Conservation (phyloP, 2,113 vertebrate species). For the Cochlearius cochlearius region DNA sequence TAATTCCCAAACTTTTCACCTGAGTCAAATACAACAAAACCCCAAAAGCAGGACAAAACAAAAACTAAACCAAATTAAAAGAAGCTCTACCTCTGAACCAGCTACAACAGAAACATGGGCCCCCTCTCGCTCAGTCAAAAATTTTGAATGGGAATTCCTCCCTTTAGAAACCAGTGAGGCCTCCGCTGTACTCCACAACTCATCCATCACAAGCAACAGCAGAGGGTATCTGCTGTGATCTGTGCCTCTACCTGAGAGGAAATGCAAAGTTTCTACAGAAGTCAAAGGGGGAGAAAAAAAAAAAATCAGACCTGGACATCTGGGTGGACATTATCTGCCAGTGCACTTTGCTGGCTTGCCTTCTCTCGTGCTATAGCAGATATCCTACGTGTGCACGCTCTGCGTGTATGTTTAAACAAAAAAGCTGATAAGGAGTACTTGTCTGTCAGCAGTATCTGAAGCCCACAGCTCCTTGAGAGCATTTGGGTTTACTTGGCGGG, state of each 20-base stretch:
- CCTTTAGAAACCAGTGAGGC: not conserved
- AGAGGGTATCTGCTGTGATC: not conserved
- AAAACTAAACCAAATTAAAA: not conserved
- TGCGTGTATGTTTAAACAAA: conserved; percentile 32
- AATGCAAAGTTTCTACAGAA: not conserved
- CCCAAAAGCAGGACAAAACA: not conserved
- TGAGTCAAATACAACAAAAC: not conserved
- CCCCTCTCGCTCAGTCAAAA: not conserved
- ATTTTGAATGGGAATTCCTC: not conserved
- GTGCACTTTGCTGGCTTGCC: not conserved
- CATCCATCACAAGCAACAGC: not conserved
- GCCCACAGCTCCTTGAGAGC: conserved; percentile 48
- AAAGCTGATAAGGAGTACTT: conserved; percentile 48
- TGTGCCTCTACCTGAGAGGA: not conserved
- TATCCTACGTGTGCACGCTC: not conserved
- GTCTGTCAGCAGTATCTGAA: conserved; percentile 64
- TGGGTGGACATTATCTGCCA: not conserved
- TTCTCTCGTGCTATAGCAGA: not conserved
- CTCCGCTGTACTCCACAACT: not conserved
- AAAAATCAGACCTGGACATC: not conserved
- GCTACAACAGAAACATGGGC: not conserved
- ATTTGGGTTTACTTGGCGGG: conserved; percentile 60
- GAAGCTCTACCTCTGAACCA: not conserved
- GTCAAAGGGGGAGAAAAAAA: not conserved
- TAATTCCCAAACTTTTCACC: not conserved